Conservation (phyloP, 2,888 invertebrate genomes). For the Tachina grossa region DNA sequence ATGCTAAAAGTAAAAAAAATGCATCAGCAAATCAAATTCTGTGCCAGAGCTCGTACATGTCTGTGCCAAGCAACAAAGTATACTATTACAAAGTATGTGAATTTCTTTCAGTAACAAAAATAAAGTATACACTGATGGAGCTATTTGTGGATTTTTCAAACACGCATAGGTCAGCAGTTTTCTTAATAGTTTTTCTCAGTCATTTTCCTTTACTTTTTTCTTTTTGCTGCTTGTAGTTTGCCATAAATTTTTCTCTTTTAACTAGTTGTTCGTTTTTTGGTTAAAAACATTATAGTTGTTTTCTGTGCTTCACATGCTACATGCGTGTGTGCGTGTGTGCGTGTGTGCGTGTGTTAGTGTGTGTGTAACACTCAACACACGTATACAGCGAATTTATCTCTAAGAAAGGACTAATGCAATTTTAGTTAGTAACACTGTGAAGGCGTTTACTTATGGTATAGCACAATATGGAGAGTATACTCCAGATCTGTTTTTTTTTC, state of each 20-base stretch:
- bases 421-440: conserved; percentile 69
- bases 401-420: conserved; percentile 66
- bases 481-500: conserved; percentile 49
- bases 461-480: conserved; percentile 56
- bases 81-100: conserved; percentile 4
- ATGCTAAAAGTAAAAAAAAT: neutral
- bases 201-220: neutral
- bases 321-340: neutral
- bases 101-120: conserved; percentile 47
- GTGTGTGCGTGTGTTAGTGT: neutral
- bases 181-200: conserved; percentile 65
- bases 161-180: conserved; percentile 71
- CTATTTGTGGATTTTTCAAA: conserved; percentile 67
- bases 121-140: conserved; percentile 57
- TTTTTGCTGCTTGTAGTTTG: conserved; percentile 12
- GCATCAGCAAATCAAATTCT: neutral
- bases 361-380: conserved; percentile 21
- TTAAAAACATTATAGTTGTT: conserved; percentile 36
- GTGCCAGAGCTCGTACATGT: conserved; percentile 43
- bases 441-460: conserved; percentile 68
- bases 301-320: conserved; percentile 29
- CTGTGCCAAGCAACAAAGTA: conserved; percentile 11
- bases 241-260: conserved; percentile 31
- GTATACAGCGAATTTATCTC: conserved; percentile 29
- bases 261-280: neutral